Evolutionary conservation across 2,888 invertebrate genomes (phyloP), one percentile per base, ranked within the genome.

Genomic region (Cyclophora albipunctata): DNA sequence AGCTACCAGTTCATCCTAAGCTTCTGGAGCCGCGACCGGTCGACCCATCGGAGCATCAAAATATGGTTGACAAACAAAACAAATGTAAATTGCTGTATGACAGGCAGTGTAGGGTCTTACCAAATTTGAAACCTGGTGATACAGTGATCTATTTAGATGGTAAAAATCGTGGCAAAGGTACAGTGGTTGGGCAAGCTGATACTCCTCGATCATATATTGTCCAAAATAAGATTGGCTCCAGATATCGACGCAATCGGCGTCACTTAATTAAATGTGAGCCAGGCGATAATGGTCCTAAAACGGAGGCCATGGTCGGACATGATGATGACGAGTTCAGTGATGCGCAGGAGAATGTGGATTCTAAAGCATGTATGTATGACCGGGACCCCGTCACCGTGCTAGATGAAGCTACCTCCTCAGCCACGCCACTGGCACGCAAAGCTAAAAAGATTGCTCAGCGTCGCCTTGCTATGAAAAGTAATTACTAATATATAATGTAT

Each of bases 1-100:
- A 45, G n/a, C 45, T 53, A 41, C 54, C 54, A 1, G 53, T 52
- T 20, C 35, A 34, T 37, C 7, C 7, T 35, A 40, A 6, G 37
- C 40, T 33, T n/a, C 40, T 37, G 6, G 7, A 43, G 43, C 43
- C 33, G 5, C 5, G 6, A 43, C 33, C 33, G 3, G 43, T 43
- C 33, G 33, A 43, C 5, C 33, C 20, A 43, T 20, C 33, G 3
- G 33, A 43, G 43, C 33, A 43, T 43, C 20, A 43, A 43, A 33
- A 20, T 33, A 33, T 43, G 33, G 7, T 43, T 3, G 3, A 43
- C 33, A 33, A 43, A 33, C 43, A 43, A 33, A 43, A 33, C 5
- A 5, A 33, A 33, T 33, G 33, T 3, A 43, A 43, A 33, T 6
- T 33, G 33, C 2, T 33, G 7, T 43, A 43, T 33, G 43, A 43